Conservation (phyloP, 1,140 invertebrate species). For the Drosophila guanche region DNA sequence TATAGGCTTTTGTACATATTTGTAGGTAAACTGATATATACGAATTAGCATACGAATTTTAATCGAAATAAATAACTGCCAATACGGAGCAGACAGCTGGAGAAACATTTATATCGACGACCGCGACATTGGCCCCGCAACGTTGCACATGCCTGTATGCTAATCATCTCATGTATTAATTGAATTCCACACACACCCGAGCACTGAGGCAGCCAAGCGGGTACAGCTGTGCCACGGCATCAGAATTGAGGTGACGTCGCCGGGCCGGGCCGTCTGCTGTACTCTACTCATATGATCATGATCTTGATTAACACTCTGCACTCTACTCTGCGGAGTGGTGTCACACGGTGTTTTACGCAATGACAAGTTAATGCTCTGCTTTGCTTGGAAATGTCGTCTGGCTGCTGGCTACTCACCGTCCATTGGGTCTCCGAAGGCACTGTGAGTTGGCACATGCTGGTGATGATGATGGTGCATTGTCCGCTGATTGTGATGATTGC, state of each 20-base stretch:
- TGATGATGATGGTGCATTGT: conserved; percentile 68
- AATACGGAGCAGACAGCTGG: not conserved
- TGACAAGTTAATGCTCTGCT: conserved; percentile 4
- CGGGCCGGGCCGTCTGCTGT: not conserved
- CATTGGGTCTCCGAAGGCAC: conserved; percentile 79
- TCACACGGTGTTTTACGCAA: conserved; percentile 33
- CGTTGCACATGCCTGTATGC: conserved; percentile 38
- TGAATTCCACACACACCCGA: conserved; percentile 17
- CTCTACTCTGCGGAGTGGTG: too few species aligned
- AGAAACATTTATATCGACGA: conserved; percentile 1
- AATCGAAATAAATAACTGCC: conserved; percentile 8
- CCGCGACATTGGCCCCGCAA: conserved; percentile 14
- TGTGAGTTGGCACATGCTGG: conserved; percentile 82
- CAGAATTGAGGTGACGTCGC: conserved; percentile 41
- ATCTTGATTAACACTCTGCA: conserved; percentile 48
- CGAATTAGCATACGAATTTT: conserved; percentile 7
- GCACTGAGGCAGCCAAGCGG: conserved; percentile 4
- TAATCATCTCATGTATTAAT: conserved; percentile 50
- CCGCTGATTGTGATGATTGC: conserved; percentile 53
- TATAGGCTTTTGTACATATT: not conserved
- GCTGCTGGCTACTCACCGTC: conserved; percentile 65
- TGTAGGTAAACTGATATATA: not conserved
- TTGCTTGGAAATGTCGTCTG: not conserved
- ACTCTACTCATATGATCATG: conserved; percentile 37
- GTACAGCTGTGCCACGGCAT: conserved; percentile 57